Percentiles rank a stretch among this genome's conserved stretches.
Evolutionary conservation across 2,113 vertebrate genomes (phyloP).

Genomic region (Myrmophylax atrothorax): DNA sequence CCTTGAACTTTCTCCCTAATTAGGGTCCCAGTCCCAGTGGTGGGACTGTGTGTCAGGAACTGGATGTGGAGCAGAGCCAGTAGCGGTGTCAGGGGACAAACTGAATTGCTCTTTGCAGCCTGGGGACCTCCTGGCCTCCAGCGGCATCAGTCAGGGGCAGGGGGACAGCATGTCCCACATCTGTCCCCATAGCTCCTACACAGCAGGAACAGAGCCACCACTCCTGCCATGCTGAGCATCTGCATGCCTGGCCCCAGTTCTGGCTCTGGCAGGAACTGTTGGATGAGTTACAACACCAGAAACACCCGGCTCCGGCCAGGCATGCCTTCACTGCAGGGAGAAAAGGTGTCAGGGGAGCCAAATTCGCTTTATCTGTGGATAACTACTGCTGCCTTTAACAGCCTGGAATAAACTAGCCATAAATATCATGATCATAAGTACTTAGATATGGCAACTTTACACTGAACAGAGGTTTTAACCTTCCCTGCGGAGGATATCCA

Average conservation of each 20-base stretch:
- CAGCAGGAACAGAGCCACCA: neutral
- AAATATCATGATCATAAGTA: conserved; percentile 65
- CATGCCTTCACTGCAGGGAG: neutral
- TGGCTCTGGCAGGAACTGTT: neutral
- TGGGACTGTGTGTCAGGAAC: neutral
- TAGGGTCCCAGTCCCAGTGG: conserved; percentile 20
- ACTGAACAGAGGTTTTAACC: conserved; percentile 67
- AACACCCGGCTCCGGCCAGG: neutral
- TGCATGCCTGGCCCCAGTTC: rapidly evolving
- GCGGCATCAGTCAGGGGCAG: neutral
- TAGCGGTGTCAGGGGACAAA: neutral
- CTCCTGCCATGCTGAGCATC: neutral
- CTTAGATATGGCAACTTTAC: conserved; percentile 66
- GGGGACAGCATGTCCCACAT: neutral
- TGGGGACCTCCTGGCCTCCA: neutral
- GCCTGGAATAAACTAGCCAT: conserved; percentile 67
- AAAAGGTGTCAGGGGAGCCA: conserved; percentile 13
- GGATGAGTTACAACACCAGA: rapidly evolving
- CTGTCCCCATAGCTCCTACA: neutral
- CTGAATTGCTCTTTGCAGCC: neutral
- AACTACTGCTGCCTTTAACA: conserved; percentile 63
- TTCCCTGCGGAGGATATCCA: conserved; percentile 49
- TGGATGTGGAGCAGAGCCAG: neutral
- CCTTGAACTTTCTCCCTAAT: conserved; percentile 63
- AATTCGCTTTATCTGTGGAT: conserved; percentile 57